Conservation (phyloP, 2,888 invertebrate genomes). For the Margaritifera margaritifera region DNA sequence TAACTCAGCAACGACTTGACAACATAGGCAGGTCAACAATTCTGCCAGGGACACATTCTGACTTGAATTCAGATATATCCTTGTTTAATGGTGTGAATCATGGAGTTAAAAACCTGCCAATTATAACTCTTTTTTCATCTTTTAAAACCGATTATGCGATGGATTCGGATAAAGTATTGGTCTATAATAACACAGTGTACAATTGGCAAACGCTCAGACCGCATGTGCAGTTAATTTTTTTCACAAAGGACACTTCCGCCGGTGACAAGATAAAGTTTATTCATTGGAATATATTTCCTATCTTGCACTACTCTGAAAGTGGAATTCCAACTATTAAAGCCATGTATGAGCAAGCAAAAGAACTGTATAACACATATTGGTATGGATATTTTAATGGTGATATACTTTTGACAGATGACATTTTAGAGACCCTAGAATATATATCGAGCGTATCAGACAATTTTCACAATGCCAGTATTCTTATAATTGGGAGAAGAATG, state of each 20-base stretch:
- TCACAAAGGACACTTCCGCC: slow-evolving; percentile 34
- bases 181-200: slow-evolving; percentile 44
- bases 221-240: slow-evolving; percentile 36
- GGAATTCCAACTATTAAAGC: slow-evolving; percentile 31
- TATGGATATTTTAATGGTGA: slow-evolving; percentile 42
- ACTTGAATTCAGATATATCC: too few species aligned
- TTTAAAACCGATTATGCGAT: too few species aligned
- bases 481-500: slow-evolving; percentile 38
- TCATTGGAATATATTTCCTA: slow-evolving; percentile 40
- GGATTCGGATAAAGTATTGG: slow-evolving; percentile 28
- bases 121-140: too few species aligned
- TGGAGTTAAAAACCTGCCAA: too few species aligned
- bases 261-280: slow-evolving; percentile 9
- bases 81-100: too few species aligned
- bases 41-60: too few species aligned
- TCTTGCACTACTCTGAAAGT: slow-evolving; percentile 10
- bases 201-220: slow-evolving; percentile 46
- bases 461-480: slow-evolving; percentile 12
- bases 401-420: slow-evolving; percentile 33
- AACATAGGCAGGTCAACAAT: too few species aligned
- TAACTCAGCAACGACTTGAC: too few species aligned
- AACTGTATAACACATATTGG: slow-evolving; percentile 32
- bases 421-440: slow-evolving; percentile 24
- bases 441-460: slow-evolving; percentile 16
- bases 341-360: slow-evolving; percentile 30